These are phyloP conservation scores for Orchesella flavescens DNA, from an alignment of 2,888 invertebrate species.

Conservation along the genomic window DNA sequence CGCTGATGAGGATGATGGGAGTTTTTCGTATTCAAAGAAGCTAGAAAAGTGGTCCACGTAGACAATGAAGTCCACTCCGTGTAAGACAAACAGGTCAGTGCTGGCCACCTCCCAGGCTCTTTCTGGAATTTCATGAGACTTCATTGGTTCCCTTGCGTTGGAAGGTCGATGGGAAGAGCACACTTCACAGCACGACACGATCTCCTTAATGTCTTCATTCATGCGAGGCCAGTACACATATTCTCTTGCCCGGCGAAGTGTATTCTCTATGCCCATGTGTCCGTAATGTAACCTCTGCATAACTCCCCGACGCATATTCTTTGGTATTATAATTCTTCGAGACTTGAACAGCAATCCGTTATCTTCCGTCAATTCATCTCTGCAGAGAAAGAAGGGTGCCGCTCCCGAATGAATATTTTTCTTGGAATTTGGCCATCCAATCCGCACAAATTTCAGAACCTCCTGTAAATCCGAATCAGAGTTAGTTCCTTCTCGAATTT, in stretches of 20 bases:
- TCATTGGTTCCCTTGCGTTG: conserved; percentile 52
- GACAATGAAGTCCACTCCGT: conserved; percentile 55
- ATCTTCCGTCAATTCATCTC: conserved; percentile 50
- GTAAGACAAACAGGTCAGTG: conserved; percentile 66
- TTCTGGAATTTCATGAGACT: conserved; percentile 57
- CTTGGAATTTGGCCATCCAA: conserved; percentile 18
- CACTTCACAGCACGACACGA: conserved; percentile 12
- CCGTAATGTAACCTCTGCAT: conserved; percentile 41
- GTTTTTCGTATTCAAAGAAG: conserved; percentile 66
- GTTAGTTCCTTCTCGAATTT: conserved; percentile 13
- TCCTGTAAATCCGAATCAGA: background rate
- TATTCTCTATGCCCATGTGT: conserved; percentile 56
- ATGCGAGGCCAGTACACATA: conserved; percentile 62
- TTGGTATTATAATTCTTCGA: conserved; percentile 47
- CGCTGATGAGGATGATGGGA: conserved; percentile 56
- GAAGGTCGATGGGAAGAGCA: background rate
- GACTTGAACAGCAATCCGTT: conserved; percentile 55
- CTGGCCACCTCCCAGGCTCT: conserved; percentile 64
- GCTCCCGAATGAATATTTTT: conserved; percentile 3
- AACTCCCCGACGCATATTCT: background rate
- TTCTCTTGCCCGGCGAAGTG: conserved; percentile 53
- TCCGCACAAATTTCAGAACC: background rate
- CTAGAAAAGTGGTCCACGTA: conserved; percentile 70
- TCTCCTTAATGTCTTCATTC: conserved; percentile 36
- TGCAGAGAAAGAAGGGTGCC: conserved; percentile 15